Base-by-base conservation (phyloP, 2,797 vertebrate genomes). In the Acridotheres tristis region DNA sequence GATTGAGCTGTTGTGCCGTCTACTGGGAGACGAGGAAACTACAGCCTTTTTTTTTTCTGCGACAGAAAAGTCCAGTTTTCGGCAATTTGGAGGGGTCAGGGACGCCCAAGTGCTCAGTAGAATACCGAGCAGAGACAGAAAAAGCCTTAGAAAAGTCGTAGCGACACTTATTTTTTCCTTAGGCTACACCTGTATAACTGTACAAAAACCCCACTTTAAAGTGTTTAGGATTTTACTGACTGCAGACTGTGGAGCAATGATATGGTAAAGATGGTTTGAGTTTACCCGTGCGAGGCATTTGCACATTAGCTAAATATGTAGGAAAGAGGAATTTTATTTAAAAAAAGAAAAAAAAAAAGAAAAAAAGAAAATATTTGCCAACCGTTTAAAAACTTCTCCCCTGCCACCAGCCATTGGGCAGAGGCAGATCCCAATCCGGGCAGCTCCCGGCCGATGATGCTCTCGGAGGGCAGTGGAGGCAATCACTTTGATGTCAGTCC, bases 1-100 rank as follows among this genome's bases (percentile, higher is more conserved):
- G 97, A 98, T 99, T 98, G 98, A 98, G 98, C 98, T 98, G 98
- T 98, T 98, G 98, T 98, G 99, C 99, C 99, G 98, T 98, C 99
- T 99, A 98, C 99, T 98, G 99, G 99, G 95, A 91, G 83, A 94
- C 69, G 43, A 79, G 68, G 96, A 96, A 98, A 98, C 95, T 98
- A 97, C 98, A 98, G 5, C n/a, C 77, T 36, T 36, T 36, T 36
- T 36, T 36, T 36, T 74, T 92, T 96, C 72, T 47, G 71, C 50
- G 14, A 58, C 48, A 36, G 36, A 10, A 42, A 91, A 87, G 43
- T 27, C 9, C 15, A 36, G 51, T 69, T 91, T 75, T 84, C 40
- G 47, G 72, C 38, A 78, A 32, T 74, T 94, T 67, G 71, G 75
- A 73, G 34, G 61, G 54, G 36, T 32, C n/a, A 3, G 30, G 30